Percentiles rank a stretch among this genome's conserved stretches.
phyloP scores from a whole-genome alignment of 2,797 vertebrate species.

The Paedocypris micromegethes region DNA sequence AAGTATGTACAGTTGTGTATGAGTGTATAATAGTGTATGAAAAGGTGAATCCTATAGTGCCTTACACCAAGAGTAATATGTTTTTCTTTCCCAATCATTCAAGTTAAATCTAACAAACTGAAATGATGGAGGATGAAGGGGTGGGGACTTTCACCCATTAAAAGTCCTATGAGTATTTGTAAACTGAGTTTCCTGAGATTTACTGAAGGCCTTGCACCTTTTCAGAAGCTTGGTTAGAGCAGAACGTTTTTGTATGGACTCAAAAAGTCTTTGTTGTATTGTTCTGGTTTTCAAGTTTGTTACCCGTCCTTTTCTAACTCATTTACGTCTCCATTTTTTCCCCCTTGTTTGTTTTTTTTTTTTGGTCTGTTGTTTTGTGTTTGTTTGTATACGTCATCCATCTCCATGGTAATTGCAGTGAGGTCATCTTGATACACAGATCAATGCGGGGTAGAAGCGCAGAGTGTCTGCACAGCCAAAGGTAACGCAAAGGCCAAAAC shows the following conservation, averaged over 20 bases:
- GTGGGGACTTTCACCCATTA: not conserved
- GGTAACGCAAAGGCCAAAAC: conserved; percentile 73
- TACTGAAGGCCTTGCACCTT: not conserved
- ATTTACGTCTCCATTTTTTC: conserved; percentile 62
- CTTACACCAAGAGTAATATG: not conserved
- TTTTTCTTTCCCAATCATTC: too few species aligned
- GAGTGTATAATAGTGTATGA: not conserved
- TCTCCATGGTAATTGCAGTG: conserved; percentile 92
- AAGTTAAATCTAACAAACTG: too few species aligned
- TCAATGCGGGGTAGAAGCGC: conserved; percentile 98
- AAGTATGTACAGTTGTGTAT: not conserved
- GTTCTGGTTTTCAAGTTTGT: conserved; percentile 31
- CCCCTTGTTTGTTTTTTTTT: conserved; percentile 60
- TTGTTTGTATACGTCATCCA: conserved; percentile 83
- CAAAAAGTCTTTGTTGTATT: conserved; percentile 14
- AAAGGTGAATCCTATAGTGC: conserved; percentile 1
- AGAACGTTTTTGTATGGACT: conserved; percentile 1
- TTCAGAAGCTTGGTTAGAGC: conserved; percentile 12
- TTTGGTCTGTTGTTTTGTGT: conserved; percentile 60
- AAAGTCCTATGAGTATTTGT: not conserved
- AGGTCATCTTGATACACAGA: conserved; percentile 96
- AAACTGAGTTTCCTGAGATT: not conserved
- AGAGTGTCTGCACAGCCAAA: conserved; percentile 92
- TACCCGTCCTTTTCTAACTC: conserved; percentile 51
- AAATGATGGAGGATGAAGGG: too few species aligned